Conservation (phyloP, 1,140 invertebrate species). For the Panagrolaimus sp. region DNA sequence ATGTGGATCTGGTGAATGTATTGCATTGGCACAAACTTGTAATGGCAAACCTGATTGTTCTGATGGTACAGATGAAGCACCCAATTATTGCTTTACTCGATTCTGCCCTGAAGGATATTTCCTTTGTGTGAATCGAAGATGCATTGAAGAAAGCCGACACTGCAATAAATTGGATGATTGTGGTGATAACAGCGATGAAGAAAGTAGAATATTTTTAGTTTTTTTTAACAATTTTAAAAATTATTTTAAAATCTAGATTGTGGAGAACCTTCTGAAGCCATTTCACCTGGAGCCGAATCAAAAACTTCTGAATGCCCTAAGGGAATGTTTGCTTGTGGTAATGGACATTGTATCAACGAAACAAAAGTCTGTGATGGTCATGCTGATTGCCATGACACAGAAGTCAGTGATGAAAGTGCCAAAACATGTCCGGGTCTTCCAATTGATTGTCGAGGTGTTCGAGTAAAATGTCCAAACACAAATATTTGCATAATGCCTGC, state of each 20-base stretch:
- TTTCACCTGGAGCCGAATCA: no score
- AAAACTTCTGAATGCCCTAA: slow-evolving; percentile 68
- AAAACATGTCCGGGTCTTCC: slow-evolving; percentile 57
- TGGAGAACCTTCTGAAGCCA: no score
- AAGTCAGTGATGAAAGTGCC: slow-evolving; percentile 54
- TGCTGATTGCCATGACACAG: slow-evolving; percentile 56
- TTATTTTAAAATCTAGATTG: no score
- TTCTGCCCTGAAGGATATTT: slow-evolving; percentile 57
- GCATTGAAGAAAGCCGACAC: slow-evolving; percentile 58
- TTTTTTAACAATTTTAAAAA: no score
- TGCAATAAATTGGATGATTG: slow-evolving; percentile 78
- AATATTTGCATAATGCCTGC: slow-evolving; percentile 56
- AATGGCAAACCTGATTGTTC: slow-evolving; percentile 80
- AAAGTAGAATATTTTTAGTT: no score
- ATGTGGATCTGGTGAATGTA: slow-evolving; percentile 67
- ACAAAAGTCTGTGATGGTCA: slow-evolving; percentile 59
- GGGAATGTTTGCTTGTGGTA: slow-evolving; percentile 88
- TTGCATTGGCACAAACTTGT: slow-evolving; percentile 68
- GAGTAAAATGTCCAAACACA: slow-evolving; percentile 54
- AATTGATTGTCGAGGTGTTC: slow-evolving; percentile 58
- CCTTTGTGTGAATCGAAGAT: slow-evolving; percentile 80
- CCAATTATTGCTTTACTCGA: slow-evolving; percentile 72
- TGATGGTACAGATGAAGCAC: slow-evolving; percentile 86
- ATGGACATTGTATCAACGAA: slow-evolving; percentile 67
- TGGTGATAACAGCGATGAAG: slow-evolving; percentile 82